Evolutionary conservation across 2,888 invertebrate genomes (phyloP).

Genomic region (Callinectes sapidus): DNA sequence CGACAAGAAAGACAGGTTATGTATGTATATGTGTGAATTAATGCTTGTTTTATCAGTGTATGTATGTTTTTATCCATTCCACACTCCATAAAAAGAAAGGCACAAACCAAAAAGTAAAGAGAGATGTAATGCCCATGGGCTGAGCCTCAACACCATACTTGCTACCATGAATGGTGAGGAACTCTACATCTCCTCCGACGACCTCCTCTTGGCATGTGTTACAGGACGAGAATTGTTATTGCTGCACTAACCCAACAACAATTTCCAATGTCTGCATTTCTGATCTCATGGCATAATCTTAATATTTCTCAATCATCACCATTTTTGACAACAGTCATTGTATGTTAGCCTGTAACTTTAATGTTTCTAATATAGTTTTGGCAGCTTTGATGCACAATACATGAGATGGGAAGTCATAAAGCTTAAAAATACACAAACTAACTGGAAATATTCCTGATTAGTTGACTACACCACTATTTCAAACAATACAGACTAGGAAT

Average conservation of each 20-base stretch:
- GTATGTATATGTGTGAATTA: not conserved
- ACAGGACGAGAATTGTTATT: constrained; percentile 55
- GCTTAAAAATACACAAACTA: not conserved
- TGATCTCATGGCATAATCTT: not conserved
- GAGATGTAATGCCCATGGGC: constrained; percentile 43
- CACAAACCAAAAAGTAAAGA: constrained; percentile 64
- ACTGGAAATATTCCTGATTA: not conserved
- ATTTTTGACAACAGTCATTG: not conserved
- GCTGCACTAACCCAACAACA: constrained; percentile 45
- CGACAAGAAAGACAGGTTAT: constrained; percentile 24
- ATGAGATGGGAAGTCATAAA: not conserved
- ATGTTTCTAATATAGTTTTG: not conserved
- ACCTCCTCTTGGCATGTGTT: constrained; percentile 41
- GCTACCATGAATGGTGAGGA: not conserved
- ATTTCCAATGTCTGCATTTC: not conserved
- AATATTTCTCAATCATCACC: not conserved
- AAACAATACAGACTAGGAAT: constrained; percentile 9
- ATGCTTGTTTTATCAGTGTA: constrained; percentile 10
- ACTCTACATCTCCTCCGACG: constrained; percentile 3
- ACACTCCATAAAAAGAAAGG: constrained; percentile 56
- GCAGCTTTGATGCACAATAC: constrained; percentile 2
- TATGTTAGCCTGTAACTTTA: not conserved
- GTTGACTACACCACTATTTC: not conserved
- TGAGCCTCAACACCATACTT: not conserved
- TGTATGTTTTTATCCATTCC: not conserved